These are phyloP conservation scores for Indri indri DNA, from an alignment of 2,113 vertebrate genomes.

Conservation along the genomic window DNA sequence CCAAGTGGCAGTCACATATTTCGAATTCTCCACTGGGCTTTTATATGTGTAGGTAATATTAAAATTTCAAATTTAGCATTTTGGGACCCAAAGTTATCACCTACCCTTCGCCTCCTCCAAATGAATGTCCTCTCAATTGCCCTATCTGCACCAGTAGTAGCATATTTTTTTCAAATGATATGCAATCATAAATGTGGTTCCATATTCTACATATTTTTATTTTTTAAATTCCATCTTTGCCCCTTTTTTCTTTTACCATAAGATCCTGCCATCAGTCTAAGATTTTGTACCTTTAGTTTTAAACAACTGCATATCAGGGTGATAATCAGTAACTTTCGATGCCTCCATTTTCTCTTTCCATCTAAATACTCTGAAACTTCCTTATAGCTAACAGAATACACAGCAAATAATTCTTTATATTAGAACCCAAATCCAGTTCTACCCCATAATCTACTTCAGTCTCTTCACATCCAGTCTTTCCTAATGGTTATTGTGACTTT, in stretches of 20 bases:
- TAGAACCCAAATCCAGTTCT: not conserved
- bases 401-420: not conserved
- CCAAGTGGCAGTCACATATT: not conserved
- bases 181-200: not conserved
- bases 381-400: not conserved
- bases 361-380: not conserved
- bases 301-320: not conserved
- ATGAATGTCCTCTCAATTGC: not conserved
- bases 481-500: not conserved
- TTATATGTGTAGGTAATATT: not conserved
- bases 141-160: not conserved
- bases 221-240: not conserved
- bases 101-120: not conserved
- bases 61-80: constrained; percentile 15
- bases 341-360: not conserved
- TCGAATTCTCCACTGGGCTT: not conserved
- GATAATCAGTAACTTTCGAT: not conserved
- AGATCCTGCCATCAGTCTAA: not conserved
- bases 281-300: not conserved
- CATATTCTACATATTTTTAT: not conserved
- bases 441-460: not conserved
- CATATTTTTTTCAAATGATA: not conserved
- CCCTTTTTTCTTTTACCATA: not conserved
- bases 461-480: not conserved
- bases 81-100: not conserved